Base-by-base conservation (phyloP, 2,113 vertebrate species). In the Cinclus cinclus region DNA sequence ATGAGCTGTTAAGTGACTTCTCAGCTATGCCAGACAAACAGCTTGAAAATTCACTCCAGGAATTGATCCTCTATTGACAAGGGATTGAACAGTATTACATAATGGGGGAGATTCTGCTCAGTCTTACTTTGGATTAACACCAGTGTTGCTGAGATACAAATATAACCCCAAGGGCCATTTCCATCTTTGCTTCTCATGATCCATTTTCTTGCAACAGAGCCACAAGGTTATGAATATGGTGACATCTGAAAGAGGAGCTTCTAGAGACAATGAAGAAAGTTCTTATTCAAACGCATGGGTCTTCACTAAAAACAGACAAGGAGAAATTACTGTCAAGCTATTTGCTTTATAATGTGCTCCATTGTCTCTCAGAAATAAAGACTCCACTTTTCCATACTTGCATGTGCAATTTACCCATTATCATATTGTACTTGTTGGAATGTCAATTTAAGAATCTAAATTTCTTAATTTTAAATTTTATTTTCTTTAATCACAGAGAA, bases 311-410 rank as follows among this genome's bases (percentile, higher is more conserved):
- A 95, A 89, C 70, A 95, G 93, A 90, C 79, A 88, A 55, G 87
- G 71, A 95, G 82, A 91, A 95, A 97, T 93, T 92, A 93, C 90
- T 93, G 87, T 91, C 93, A 96, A 93, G 82, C 73, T 94, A 71
- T 74, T 92, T 90, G 39, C 79, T 90, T 94, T 83, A 95, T 81
- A 94, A 96, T 78, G 58, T 64, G 64, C 35, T 96, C 80, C 79
- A 92, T 89, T 96, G 85, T 97, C 83, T 96, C 80, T 92, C 28
- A 64, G 86, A 96, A 96, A 96, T 86, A 97, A 95, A 96, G 89
- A 56, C 74, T 68, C 24, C 16, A 71, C 83, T 96, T 94, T 83
- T 85, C 76, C 44, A 77, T 17, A 15, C 42, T 75, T 33, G 31
- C 53, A 46, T 87, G 59, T 77, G 73, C 81, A 92, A 86, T 94